These are phyloP conservation scores for Heliocidaris tuberculata DNA, from an alignment of 35 echinoderm and acorn worm species.

Conservation along the genomic window DNA sequence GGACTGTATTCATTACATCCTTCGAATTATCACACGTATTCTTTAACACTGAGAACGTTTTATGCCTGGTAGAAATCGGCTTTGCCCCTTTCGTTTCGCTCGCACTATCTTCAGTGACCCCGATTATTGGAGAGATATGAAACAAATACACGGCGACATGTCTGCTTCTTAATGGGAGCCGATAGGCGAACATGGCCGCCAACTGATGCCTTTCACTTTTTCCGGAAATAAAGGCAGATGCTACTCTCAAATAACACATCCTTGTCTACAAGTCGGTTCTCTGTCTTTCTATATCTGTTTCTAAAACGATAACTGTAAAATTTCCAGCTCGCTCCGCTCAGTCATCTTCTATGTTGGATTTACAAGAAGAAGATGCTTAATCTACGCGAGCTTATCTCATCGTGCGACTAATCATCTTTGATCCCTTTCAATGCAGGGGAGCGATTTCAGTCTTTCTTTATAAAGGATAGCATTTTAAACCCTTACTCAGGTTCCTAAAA, in stretches of 20 bases:
- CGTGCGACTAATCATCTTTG: too few species aligned
- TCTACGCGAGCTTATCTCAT: too few species aligned
- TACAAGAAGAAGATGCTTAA: not conserved
- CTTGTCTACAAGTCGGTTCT: not conserved
- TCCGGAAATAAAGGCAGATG: constrained; percentile 15
- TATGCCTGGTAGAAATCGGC: not conserved
- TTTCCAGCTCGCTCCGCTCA: not conserved
- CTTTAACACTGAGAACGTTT: not conserved
- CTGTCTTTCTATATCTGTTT: not conserved
- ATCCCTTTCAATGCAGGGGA: too few species aligned
- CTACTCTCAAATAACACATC: not conserved
- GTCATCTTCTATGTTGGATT: not conserved
- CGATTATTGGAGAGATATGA: not conserved
- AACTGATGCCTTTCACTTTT: not conserved
- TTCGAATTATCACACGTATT: not conserved
- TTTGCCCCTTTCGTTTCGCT: not conserved
- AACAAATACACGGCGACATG: not conserved
- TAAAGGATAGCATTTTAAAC: too few species aligned
- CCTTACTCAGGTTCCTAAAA: too few species aligned
- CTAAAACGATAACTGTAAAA: not conserved
- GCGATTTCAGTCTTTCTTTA: too few species aligned
- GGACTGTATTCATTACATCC: not conserved
- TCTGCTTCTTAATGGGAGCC: not conserved
- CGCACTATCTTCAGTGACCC: not conserved
- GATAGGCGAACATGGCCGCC: not conserved